These are phyloP conservation scores for Pachypsylla venusta DNA, from an alignment of 1,140 invertebrate genomes.

Conservation along the genomic window DNA sequence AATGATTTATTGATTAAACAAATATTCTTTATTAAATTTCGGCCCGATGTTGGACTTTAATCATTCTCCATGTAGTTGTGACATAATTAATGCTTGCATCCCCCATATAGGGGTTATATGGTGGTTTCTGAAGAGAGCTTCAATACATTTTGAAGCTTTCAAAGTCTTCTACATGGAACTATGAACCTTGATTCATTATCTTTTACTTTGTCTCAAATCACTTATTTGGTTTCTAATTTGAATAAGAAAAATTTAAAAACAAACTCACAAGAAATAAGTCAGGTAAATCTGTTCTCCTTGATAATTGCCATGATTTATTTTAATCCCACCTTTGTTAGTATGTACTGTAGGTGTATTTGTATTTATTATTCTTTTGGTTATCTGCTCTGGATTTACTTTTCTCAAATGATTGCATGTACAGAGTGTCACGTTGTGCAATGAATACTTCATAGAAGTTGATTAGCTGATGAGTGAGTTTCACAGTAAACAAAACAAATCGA, in stretches of 20 bases:
- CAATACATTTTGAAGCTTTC: conserved; percentile 69
- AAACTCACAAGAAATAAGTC: conserved; percentile 62
- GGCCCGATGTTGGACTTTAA: conserved; percentile 47
- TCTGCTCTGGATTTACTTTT: no score
- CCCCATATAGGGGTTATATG: conserved; percentile 37
- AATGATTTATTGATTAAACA: conserved; percentile 7
- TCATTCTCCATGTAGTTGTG: conserved; percentile 43
- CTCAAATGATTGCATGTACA: no score
- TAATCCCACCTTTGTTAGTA: no score
- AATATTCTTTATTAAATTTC: conserved; percentile 22
- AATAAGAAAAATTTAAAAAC: conserved; percentile 89
- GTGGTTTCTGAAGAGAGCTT: conserved; percentile 60
- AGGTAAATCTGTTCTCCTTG: conserved; percentile 38
- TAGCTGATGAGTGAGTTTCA: no score
- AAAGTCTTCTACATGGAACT: conserved; percentile 79
- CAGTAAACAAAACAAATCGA: no score
- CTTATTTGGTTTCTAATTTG: conserved; percentile 88
- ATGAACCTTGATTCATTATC: conserved; percentile 97
- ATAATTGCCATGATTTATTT: not conserved
- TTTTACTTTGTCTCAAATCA: conserved; percentile 94
- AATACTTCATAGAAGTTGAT: no score
- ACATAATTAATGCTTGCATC: conserved; percentile 39
- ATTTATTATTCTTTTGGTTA: no score
- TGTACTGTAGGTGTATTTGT: no score
- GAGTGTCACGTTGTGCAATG: no score